Conservation (phyloP, 2,888 invertebrate species). For the Octonoba sinensis region DNA sequence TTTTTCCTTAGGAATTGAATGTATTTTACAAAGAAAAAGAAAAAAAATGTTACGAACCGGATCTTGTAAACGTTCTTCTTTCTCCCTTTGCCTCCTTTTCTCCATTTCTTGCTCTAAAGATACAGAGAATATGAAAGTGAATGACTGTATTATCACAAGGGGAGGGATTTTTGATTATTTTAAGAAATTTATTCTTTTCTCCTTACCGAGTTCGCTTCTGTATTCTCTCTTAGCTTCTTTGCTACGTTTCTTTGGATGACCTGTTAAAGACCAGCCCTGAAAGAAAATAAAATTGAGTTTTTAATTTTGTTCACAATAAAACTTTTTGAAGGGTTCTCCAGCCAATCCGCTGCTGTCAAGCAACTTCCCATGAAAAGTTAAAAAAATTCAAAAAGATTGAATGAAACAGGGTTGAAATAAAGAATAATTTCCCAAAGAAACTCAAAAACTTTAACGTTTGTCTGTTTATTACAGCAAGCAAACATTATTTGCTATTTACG, state of each 20-base stretch:
- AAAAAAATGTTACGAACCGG: constrained; percentile 30
- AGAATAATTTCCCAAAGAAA: too few species aligned
- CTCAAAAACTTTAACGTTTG: too few species aligned
- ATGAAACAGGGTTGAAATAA: too few species aligned
- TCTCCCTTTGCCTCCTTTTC: constrained; percentile 28
- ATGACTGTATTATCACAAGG: background rate
- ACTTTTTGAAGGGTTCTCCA: too few species aligned
- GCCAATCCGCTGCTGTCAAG: too few species aligned
- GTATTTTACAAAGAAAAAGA: too few species aligned
- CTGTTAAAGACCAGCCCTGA: constrained; percentile 60
- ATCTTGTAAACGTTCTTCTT: constrained; percentile 42
- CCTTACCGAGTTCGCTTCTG: constrained; percentile 48
- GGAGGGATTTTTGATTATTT: background rate
- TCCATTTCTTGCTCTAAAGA: constrained; percentile 51
- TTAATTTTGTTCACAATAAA: too few species aligned
- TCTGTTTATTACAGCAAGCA: too few species aligned
- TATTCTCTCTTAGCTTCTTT: constrained; percentile 59
- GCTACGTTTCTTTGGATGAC: constrained; percentile 42
- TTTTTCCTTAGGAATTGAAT: too few species aligned
- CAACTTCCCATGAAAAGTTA: too few species aligned
- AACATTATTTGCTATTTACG: too few species aligned
- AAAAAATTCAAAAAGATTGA: too few species aligned
- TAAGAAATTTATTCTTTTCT: background rate
- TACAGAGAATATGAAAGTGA: background rate
- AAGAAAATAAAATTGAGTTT: constrained; percentile 13